Evolutionary conservation across 1,140 invertebrate species (phyloP), one percentile per base, ranked within the genome.

Genomic region (Nebria ingens): DNA sequence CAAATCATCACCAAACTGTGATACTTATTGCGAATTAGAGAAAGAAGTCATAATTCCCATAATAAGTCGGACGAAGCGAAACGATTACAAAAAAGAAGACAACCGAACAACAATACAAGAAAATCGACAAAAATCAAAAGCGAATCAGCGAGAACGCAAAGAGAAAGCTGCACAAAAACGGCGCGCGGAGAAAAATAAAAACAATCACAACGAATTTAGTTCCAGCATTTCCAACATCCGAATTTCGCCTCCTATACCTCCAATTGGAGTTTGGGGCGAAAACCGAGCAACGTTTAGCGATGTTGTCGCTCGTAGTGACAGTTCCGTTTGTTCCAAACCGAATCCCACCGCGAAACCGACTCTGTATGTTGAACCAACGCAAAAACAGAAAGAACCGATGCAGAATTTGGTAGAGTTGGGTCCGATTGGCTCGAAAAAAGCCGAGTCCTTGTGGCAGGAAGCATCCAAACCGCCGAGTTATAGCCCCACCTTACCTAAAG

Each of bases 241-340:
- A 34, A 29, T 57, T 4, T 53, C 56, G 17, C 40, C 60, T 19
- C 51, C 64, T 4, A 60, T 63, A 11, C 58, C 55, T 54, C 56
- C 68, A 61, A 51, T 71, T 65, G 56, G 68, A 69, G 12, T 69
- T 34, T 78, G 78, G 78, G 70, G 72, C 45, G 73, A 79, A 61
- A 77, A 76, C 58, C 59, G 75, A 21, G 77, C 78, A 0, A 74
- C 67, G 52, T 81, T 81, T 56, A 80, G 79, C 54, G 77, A 80
- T 51, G 78, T 80, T 2, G 79, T 81, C 2, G 78, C 78, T 2
- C 64, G 69, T 19, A 67, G 29, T 53, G 68, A 70, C 17, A 19
- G 62, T 56, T 52, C 57, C 1, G 42, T 59, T 13, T 56, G 13
- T 15, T 29, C 22, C 19, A n/a, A 25, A 53, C 9, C 56, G 40